phyloP scores from a whole-genome alignment of 2,797 vertebrate species.

The Acomys russatus region DNA sequence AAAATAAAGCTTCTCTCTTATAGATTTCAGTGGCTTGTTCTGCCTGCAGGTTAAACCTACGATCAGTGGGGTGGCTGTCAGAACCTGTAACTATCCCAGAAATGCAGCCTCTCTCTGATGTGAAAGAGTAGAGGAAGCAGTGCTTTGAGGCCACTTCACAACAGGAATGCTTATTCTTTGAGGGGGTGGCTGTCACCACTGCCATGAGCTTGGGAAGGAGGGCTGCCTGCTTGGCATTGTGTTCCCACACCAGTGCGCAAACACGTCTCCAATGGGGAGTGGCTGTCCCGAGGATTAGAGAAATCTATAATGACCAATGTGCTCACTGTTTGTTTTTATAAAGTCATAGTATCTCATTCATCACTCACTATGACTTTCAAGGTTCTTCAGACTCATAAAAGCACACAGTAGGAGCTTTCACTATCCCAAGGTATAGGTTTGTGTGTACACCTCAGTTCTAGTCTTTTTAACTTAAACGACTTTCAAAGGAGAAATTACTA shows the following conservation, averaged over 20 bases:
- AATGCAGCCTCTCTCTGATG: neutral
- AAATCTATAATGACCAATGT: neutral
- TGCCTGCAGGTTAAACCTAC: neutral
- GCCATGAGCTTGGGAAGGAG: neutral
- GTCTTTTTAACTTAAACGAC: neutral
- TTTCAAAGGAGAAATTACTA: conserved; percentile 49
- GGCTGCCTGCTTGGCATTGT: neutral
- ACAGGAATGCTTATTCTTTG: neutral
- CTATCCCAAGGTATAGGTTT: neutral
- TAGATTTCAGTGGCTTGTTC: neutral
- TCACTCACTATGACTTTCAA: neutral
- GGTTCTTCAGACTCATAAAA: conserved; percentile 32
- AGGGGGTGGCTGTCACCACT: neutral
- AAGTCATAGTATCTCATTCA: neutral
- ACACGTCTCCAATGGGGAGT: neutral
- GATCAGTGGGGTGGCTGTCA: neutral
- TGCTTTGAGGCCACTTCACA: neutral
- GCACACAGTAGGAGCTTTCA: neutral
- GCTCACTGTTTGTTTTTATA: neutral
- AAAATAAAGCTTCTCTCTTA: neutral
- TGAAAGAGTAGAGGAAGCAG: neutral
- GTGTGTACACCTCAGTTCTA: neutral
- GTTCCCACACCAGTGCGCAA: neutral
- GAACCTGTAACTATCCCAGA: neutral
- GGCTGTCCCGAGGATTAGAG: neutral